These are phyloP conservation scores for Dasypolia templi DNA, from an alignment of 2,888 invertebrate genomes.

Conservation along the genomic window DNA sequence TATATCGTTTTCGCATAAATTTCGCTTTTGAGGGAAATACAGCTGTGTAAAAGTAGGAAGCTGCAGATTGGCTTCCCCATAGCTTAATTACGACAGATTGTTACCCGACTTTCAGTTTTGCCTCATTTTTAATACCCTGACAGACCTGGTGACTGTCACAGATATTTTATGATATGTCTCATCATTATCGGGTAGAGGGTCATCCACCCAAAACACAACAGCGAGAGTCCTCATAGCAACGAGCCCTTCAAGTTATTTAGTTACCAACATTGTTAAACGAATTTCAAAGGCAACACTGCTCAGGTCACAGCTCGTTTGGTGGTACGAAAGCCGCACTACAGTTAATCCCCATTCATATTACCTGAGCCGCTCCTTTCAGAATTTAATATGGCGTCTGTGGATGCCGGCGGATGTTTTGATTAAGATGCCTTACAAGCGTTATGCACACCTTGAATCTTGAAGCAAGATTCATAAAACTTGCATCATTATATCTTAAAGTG, in stretches of 20 bases:
- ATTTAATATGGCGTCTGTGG: constrained; percentile 55
- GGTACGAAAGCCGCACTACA: constrained; percentile 53
- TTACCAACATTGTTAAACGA: constrained; percentile 41
- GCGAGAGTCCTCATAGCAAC: constrained; percentile 8
- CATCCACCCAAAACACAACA: not conserved
- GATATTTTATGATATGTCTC: not conserved
- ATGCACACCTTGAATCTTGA: constrained; percentile 42
- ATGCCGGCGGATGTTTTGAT: constrained; percentile 59
- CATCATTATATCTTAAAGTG: constrained; percentile 24
- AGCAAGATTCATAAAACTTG: constrained; percentile 36
- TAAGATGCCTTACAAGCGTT: constrained; percentile 57
- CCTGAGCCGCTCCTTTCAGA: constrained; percentile 53
- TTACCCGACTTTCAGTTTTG: not conserved
- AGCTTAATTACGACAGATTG: not conserved
- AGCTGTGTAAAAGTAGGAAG: too few relatives aligned
- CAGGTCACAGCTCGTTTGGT: constrained; percentile 51
- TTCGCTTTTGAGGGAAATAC: too few relatives aligned
- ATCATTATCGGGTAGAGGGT: too few relatives aligned
- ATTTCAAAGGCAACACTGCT: constrained; percentile 52
- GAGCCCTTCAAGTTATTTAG: constrained; percentile 18
- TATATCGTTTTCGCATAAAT: too few relatives aligned
- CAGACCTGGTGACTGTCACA: too few relatives aligned
- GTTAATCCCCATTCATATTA: constrained; percentile 62
- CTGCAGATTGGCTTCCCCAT: not conserved
- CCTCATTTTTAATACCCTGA: not conserved